Evolutionary conservation across 2,888 invertebrate species (phyloP), one percentile per base, ranked within the genome.

Genomic region (Acronicta psi): DNA sequence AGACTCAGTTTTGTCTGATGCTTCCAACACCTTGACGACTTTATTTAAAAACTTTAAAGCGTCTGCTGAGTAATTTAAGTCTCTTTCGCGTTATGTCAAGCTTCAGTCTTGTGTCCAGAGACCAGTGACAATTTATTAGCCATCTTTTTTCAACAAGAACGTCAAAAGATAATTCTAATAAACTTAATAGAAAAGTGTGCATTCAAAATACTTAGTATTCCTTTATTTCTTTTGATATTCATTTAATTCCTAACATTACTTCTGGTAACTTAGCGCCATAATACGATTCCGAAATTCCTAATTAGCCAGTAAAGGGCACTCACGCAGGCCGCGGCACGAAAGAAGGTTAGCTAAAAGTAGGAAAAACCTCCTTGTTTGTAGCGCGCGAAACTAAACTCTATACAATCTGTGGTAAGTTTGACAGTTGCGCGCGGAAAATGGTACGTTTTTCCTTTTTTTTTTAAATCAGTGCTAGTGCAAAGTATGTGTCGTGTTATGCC

Each of bases 401-500:
- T 68, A 37, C 56, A 25, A 45, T 55, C 66, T 65, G 37, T 67
- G 57, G 46, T 66, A 79, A 58, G 73, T 67, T 66, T 70, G 70
- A 75, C 66, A 74, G 52, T 67, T 71, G 52, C 34, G 55, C 61
- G 62, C 36, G 34, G 52, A 51, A 20, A 56, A 46, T 65, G 53
- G 60, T 47, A 68, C 31, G 10, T 45, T 57, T 75, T 69, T 77
- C 10, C 5, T 4, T 29, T 64, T 79, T 82, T 87, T 85, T 86
- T 83, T 69, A 73, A 80, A 75, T 71, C 64, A 69, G 64, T 68
- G 58, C 57, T 64, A 23, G 62, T 47, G 65, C 73, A 69, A 79
- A 76, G 77, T 68, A 70, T 73, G 68, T 85, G 70, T 82, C 90
- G 90, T 90, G 90, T 86, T 78, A 89, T 85, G 89, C 81, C 89